These are phyloP conservation scores for Phytoseiulus persimilis DNA, from an alignment of 2,888 invertebrate genomes.

Conservation along the genomic window DNA sequence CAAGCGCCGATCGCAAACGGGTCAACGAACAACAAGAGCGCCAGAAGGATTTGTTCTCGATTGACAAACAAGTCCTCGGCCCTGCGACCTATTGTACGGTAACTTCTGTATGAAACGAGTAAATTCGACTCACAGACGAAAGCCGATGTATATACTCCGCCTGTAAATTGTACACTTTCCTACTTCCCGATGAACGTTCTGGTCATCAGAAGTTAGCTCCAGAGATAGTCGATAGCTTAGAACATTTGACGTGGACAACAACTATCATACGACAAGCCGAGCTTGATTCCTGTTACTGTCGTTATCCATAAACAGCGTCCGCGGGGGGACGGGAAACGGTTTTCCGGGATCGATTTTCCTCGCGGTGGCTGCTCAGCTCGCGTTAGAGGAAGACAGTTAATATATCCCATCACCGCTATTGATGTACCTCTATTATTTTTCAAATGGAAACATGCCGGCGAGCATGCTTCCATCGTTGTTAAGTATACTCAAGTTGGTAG, in stretches of 20 bases:
- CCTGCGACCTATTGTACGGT: conserved; percentile 24
- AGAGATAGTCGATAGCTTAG: background rate
- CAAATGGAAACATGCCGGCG: background rate
- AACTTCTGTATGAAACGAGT: background rate
- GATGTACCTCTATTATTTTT: background rate
- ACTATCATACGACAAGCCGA: background rate
- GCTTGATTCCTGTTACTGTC: background rate
- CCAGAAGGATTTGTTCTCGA: background rate
- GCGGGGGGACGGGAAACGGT: background rate
- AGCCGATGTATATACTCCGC: background rate
- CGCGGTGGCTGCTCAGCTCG: background rate
- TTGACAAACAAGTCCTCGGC: background rate
- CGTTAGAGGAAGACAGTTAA: background rate
- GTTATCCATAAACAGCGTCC: background rate
- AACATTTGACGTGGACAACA: background rate
- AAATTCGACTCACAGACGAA: background rate
- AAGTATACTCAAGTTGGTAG: background rate
- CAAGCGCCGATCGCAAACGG: background rate
- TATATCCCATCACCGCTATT: background rate
- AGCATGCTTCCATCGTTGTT: background rate
- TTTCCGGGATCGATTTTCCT: background rate
- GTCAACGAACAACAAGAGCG: background rate
- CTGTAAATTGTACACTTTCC: background rate
- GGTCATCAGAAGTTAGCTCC: background rate
- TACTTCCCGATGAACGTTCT: background rate